These are phyloP conservation scores for Heliothis virescens DNA, from an alignment of 1,140 invertebrate species.

Conservation along the genomic window DNA sequence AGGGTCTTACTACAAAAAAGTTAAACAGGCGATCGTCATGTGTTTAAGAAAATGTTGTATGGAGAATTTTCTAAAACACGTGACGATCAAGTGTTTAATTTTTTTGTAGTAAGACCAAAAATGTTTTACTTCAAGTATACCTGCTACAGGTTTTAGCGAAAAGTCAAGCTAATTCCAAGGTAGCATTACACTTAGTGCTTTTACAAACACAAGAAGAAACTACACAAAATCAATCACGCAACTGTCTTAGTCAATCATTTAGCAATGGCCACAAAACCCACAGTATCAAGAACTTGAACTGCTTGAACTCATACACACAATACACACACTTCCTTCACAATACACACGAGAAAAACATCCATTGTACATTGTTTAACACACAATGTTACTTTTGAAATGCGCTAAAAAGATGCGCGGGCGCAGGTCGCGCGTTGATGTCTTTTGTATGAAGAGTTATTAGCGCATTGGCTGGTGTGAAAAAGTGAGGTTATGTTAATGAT, in stretches of 20 bases:
- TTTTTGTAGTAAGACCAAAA: no score
- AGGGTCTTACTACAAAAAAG: no score
- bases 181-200: no score
- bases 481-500: background rate
- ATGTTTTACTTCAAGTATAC: no score
- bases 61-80: no score
- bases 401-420: constrained; percentile 33
- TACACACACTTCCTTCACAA: constrained; percentile 45
- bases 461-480: background rate
- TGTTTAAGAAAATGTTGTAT: no score
- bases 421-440: constrained; percentile 51
- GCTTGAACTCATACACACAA: constrained; percentile 33
- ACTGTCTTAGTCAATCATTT: constrained; percentile 23
- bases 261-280: constrained; percentile 1
- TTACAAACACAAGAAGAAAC: no score
- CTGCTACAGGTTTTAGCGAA: no score
- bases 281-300: constrained; percentile 46
- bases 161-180: no score
- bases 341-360: constrained; percentile 47
- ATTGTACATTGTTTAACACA: constrained; percentile 53
- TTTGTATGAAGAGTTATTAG: constrained; percentile 43
- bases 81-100: no score
- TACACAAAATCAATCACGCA: background rate
- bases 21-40: no score
- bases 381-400: constrained; percentile 42